phyloP scores from a whole-genome alignment of 2,797 vertebrate genomes.

The Enteromius argenteus region DNA sequence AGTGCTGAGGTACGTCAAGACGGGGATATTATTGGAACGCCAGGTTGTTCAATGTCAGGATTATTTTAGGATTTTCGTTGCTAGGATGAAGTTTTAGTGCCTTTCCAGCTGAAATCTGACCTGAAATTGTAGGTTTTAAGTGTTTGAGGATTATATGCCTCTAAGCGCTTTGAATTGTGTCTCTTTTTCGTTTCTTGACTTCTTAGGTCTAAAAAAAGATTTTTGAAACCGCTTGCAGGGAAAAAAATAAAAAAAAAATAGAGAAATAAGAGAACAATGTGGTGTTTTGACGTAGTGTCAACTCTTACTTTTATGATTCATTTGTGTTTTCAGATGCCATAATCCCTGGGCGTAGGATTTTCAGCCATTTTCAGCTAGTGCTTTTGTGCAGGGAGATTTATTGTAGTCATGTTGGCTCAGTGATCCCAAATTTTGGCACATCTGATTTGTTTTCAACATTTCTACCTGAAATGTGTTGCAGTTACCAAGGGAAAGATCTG shows the following conservation, averaged over 20 bases:
- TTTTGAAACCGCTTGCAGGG: conserved; percentile 20
- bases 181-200: conserved; percentile 1
- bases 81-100: conserved; percentile 40
- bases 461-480: not conserved
- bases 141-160: conserved; percentile 9
- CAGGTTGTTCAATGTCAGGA: conserved; percentile 40
- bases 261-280: not conserved
- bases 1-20: conserved; percentile 44
- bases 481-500: not conserved
- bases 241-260: conserved; percentile 9
- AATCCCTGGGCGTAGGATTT: not conserved
- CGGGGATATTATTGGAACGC: conserved; percentile 20
- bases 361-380: not conserved
- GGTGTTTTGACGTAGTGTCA: conserved; percentile 3
- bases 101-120: conserved; percentile 20
- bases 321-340: not conserved
- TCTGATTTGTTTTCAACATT: not conserved
- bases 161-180: conserved; percentile 9
- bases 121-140: conserved; percentile 13
- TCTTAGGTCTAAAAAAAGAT: not conserved
- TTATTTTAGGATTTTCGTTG: conserved; percentile 48
- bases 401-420: conserved; percentile 12
- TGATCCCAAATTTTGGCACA: conserved; percentile 31
- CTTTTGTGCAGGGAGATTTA: conserved; percentile 12
- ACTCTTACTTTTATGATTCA: not conserved